Conservation (phyloP, 2,888 invertebrate genomes). For the Slavum lentiscoides region DNA sequence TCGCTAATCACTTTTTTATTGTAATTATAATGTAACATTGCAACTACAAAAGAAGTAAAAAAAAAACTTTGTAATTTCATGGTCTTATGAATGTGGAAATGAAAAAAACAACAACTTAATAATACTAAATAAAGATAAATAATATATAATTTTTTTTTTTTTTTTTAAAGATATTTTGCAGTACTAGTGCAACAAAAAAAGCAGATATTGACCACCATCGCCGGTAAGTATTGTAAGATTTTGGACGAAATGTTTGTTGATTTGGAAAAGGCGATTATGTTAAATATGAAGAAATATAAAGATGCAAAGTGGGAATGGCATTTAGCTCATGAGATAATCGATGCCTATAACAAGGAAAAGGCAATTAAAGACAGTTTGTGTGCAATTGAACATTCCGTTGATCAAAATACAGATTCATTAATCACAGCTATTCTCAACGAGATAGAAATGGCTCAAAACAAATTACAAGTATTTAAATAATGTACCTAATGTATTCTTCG, state of each 20-base stretch:
- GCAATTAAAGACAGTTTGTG: slow-evolving; percentile 31
- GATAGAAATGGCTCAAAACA: slow-evolving; percentile 37
- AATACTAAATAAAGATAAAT: not conserved
- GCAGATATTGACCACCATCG: not conserved
- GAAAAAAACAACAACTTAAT: too few relatives aligned
- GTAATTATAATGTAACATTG: too few relatives aligned
- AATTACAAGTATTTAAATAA: slow-evolving; percentile 32
- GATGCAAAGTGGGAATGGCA: slow-evolving; percentile 48
- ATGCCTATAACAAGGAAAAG: slow-evolving; percentile 36
- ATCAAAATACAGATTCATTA: slow-evolving; percentile 35
- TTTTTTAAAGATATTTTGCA: slow-evolving; percentile 30
- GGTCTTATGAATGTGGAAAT: too few relatives aligned
- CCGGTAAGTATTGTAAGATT: slow-evolving; percentile 32
- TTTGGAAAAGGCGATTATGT: slow-evolving; percentile 7
- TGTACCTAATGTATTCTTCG: not conserved
- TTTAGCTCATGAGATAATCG: slow-evolving; percentile 20
- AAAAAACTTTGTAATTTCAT: too few relatives aligned
- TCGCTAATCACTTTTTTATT: too few relatives aligned
- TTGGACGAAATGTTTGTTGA: slow-evolving; percentile 45
- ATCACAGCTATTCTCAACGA: slow-evolving; percentile 24
- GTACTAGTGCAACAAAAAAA: slow-evolving; percentile 26
- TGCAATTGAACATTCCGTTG: not conserved
- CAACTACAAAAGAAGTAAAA: too few relatives aligned
- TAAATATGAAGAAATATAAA: slow-evolving; percentile 25
- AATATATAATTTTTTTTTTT: not conserved